Evolutionary conservation across 2,113 vertebrate species (phyloP).

Genomic region (Thalassoma bifasciatum): DNA sequence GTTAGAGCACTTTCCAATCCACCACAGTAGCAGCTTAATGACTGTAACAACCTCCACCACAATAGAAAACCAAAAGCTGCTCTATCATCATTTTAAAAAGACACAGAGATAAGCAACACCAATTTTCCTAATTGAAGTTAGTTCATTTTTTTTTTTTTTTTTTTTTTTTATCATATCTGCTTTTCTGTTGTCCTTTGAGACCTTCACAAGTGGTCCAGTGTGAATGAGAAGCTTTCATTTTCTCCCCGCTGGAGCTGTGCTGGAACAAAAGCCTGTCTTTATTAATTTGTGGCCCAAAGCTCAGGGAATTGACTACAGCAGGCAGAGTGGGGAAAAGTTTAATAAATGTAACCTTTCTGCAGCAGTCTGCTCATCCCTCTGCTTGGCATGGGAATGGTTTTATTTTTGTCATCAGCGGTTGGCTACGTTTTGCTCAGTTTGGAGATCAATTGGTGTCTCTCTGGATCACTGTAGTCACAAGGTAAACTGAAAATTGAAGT

Average conservation of each 20-base stretch:
- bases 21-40: constrained; percentile 25
- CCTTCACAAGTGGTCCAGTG: constrained; percentile 67
- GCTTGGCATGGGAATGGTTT: constrained; percentile 3
- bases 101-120: constrained; percentile 72
- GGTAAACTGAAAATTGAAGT: background rate
- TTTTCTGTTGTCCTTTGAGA: constrained; percentile 75
- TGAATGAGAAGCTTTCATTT: constrained; percentile 77
- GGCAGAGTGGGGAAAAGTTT: constrained; percentile 75
- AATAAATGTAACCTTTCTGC: constrained; percentile 79
- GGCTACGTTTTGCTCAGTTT: constrained; percentile 6
- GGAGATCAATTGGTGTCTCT: constrained; percentile 14
- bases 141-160: constrained; percentile 45
- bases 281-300: constrained; percentile 83
- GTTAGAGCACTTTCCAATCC: constrained; percentile 25
- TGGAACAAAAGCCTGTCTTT: constrained; percentile 81
- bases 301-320: constrained; percentile 76
- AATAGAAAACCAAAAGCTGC: constrained; percentile 58
- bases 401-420: constrained; percentile 33
- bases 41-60: constrained; percentile 50
- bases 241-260: constrained; percentile 61
- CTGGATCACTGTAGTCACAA: background rate
- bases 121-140: constrained; percentile 73
- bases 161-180: constrained; percentile 64
- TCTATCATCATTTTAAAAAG: constrained; percentile 64
- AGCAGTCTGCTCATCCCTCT: constrained; percentile 30